Evolutionary conservation across 2,797 vertebrate species (phyloP), one percentile per base, ranked within the genome.

Genomic region (Cossypha dichroa): DNA sequence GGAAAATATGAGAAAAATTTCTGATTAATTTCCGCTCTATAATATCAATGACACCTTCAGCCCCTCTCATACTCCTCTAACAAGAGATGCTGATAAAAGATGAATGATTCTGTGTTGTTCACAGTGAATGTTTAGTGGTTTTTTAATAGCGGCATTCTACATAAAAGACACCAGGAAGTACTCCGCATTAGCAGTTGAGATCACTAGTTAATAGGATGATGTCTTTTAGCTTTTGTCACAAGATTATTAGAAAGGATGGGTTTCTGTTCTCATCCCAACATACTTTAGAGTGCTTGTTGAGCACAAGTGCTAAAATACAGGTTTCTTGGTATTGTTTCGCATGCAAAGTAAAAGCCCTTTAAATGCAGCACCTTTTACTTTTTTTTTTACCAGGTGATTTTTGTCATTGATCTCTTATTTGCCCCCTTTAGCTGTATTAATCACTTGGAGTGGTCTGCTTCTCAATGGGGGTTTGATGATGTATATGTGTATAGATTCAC

Each of bases 121-220:
- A 97, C 97, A 98, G 98, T 98, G 99, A 98, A 98, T 98, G 98
- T 98, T 98, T 99, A 99, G 98, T 98, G 98, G 98, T 98, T 97
- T 98, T 99, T 99, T 99, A 99, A 99, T 99, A 98, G 98, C 98
- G 62, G 98, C 97, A 98, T 98, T 98, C 98, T 98, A 98, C 98
- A 97, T 99, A 99, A 98, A 98, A 99, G 99, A 98, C 99, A 99
- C 98, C 98, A 98, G 98, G 99, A 98, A 98, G 99, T 98, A 98
- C 98, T 99, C 98, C 90, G 98, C 98, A 99, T 99, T 99, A 99
- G 99, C 98, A 97, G 98, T 98, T 98, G 98, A 99, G 99, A 99
- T 99, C 99, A 99, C 98, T 99, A 98, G 98, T 99, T 99, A 99
- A 99, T 99, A 99, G 99, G 99, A 99, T 99, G 99, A 99, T 99